Conservation (phyloP, 2,797 vertebrate genomes). For the Ptychobarbus kaznakovi region DNA sequence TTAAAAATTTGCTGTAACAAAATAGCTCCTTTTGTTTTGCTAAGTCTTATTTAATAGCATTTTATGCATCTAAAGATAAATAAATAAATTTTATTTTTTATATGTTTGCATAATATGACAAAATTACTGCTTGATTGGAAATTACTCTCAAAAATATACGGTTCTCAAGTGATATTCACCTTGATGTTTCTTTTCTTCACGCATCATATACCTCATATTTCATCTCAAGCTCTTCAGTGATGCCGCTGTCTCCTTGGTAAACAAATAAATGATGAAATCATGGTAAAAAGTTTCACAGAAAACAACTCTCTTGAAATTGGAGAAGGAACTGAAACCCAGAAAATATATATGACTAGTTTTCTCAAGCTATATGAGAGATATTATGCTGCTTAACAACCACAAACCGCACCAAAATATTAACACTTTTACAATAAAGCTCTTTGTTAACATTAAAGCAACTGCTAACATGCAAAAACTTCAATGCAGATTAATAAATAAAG, state of each 20-base stretch:
- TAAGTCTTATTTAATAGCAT: neutral
- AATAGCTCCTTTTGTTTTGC: neutral
- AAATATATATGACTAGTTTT: neutral
- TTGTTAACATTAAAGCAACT: neutral
- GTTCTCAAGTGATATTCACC: neutral
- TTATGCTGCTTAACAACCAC: neutral
- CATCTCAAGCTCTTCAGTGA: neutral
- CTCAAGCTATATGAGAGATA: neutral
- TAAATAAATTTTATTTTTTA: neutral
- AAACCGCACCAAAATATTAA: neutral
- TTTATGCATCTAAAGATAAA: neutral
- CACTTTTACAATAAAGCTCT: neutral
- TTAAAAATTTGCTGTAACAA: neutral
- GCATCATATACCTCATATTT: slow-evolving; percentile 4
- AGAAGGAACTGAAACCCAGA: neutral
- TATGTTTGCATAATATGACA: neutral
- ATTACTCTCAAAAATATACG: neutral
- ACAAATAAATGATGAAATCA: slow-evolving; percentile 4
- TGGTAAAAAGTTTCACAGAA: neutral
- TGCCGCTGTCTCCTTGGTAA: neutral
- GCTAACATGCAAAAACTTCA: neutral
- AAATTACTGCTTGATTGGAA: slow-evolving; percentile 4
- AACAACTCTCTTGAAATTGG: neutral
- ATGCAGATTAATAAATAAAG: neutral
- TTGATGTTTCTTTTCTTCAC: slow-evolving; percentile 24